Base-by-base conservation (phyloP, 2,888 invertebrate genomes). In the Tryphoninae sp. region DNA sequence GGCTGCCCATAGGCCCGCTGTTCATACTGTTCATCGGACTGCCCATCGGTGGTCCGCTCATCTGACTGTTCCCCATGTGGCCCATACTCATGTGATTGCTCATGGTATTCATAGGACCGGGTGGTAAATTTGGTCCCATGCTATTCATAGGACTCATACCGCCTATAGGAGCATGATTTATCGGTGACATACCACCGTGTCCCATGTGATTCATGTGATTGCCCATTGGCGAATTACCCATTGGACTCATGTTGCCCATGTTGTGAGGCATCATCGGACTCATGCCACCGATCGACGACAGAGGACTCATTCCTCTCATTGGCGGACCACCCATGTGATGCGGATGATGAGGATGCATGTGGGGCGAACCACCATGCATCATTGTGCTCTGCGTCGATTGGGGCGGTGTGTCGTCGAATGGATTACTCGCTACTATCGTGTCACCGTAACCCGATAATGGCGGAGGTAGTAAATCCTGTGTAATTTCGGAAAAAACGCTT, bases 341-440 rank as follows among this genome's bases (percentile, higher is more conserved):
- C 90, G 94, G 94, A 71, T 94, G 94, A 83, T 91, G 92, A 2
- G 91, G 89, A 86, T 92, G 92, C 90, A 92, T 92, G 80, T 92
- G 92, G 1, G 92, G 92, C 11, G 92, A 92, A 8, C 92, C 92
- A 87, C 91, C 93, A 80, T 93, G 93, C 92, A 93, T 93, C 92
- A 93, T 93, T 1, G 93, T 92, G 85, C 93, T 93, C 77, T 92
- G 92, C 85, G 92, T 90, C 85, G 92, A 91, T 64, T 92, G 93
- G 1, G 93, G 92, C 67, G 96, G 97, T 73, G 96, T 96, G 91
- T 98, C 98, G 92, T 98, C 98, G 92, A 98, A 98, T 53, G 98
- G 98, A 93, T 98, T 98, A 83, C 97, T 97, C 78, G 98, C 98
- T 82, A 98, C 96, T 90, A 98, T 97, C 80, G 98, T 98, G 90